Evolutionary conservation across 2,113 vertebrate species (phyloP), one percentile per base, ranked within the genome.

Genomic region (Macrotus californicus): DNA sequence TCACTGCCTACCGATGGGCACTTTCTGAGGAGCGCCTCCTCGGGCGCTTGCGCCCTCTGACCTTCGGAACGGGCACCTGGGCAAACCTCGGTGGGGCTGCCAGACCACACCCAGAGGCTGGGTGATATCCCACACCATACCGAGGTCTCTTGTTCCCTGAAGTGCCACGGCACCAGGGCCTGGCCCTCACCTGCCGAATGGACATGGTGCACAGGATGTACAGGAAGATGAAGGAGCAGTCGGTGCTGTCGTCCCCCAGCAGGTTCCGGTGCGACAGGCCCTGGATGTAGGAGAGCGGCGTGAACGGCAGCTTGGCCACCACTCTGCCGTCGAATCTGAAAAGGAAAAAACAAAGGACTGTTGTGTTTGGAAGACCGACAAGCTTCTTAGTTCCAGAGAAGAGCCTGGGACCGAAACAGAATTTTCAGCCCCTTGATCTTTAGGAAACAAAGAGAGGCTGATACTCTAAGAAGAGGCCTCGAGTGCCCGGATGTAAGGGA

Each of bases 141-240:
- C 29, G 29, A 1, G 12, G 29, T 31, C 29, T 14, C 26, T 15
- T 1, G 29, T 1, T 12, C 59, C 29, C 61, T 5, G 13, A 64
- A 13, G 31, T 5, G 59, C 12, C 26, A 4, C 0, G 24, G 59
- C 59, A 7, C 22, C 26, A 13, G 10, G 26, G 59, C 61, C 24
- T 5, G 15, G 77, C 50, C 98, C 98, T 61, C 98, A 99, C 99
- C 98, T 99, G 99, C 97, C 99, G 99, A 97, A 99, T 99, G 3
- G 99, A 99, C 99, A 99, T 99, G 21, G 99, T 99, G 97, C 99
- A 99, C 76, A 99, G 99, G 82, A 99, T 99, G 94, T 99, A 99
- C 70, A 99, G 99, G 98, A 99, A 99, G 97, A 99, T 99, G 96
- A 99, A 99, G 94, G 99, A 99, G 86, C 99, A 99, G 98, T 99